Conservation (phyloP, 2,888 invertebrate genomes). For the Hirtodrosophila cameraria region DNA sequence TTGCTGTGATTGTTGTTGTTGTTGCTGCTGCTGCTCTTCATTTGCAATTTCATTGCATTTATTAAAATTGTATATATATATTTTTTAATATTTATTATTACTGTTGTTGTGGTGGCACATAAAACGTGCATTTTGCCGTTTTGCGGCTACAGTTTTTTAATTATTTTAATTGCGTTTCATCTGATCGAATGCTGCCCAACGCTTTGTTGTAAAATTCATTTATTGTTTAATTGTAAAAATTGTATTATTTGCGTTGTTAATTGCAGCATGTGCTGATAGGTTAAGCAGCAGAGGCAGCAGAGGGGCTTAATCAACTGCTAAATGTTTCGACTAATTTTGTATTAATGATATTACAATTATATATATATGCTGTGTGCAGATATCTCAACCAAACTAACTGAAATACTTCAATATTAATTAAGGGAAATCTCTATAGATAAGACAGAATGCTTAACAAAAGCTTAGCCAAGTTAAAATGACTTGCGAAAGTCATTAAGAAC, state of each 20-base stretch:
- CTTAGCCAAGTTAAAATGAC: too few species aligned
- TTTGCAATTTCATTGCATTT: conserved; percentile 60
- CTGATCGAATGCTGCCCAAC: conserved; percentile 54
- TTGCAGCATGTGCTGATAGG: conserved; percentile 32
- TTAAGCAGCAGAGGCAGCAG: neutral
- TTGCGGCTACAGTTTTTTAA: conserved; percentile 50
- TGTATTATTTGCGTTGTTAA: conserved; percentile 61
- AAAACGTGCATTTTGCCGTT: conserved; percentile 71
- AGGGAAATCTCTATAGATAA: too few species aligned
- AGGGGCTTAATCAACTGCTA: conserved; percentile 42
- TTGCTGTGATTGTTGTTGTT: conserved; percentile 6
- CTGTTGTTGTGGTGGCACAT: conserved; percentile 30
- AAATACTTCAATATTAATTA: too few species aligned
- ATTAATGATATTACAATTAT: conserved; percentile 9
- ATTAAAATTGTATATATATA: conserved; percentile 43
- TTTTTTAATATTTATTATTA: conserved; percentile 7
- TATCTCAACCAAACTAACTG: too few species aligned
- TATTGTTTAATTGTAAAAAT: conserved; percentile 53
- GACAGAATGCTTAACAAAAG: too few species aligned
- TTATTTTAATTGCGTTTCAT: conserved; percentile 77
- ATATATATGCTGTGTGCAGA: too few species aligned
- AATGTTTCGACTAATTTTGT: conserved; percentile 17
- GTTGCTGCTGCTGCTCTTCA: conserved; percentile 39
- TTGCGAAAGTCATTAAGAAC: too few species aligned
- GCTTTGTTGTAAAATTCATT: conserved; percentile 40